Evolutionary conservation across 2,113 vertebrate genomes (phyloP), one percentile per base, ranked within the genome.

Genomic region (Telmatochromis sp.): DNA sequence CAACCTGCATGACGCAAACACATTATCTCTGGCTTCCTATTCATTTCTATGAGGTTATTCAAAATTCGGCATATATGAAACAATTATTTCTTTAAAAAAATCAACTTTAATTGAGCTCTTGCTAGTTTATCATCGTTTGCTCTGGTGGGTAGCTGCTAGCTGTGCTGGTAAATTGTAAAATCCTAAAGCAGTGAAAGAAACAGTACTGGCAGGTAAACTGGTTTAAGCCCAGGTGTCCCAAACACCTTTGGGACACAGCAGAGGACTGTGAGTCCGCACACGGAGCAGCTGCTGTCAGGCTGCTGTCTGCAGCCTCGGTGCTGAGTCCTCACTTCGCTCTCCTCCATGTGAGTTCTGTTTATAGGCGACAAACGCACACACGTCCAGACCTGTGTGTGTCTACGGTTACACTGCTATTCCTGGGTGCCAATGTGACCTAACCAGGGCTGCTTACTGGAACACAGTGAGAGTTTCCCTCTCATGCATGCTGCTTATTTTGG

Each of bases 401-500:
- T 96, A 95, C 91, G 89, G 94, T 96, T 96, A 94, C 96, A 94
- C 89, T 88, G 92, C 96, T 96, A 95, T 96, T 96, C 93, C 93
- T 96, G 94, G 93, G 87, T 86, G 80, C 93, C 90, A 92, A 55
- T 94, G 95, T 94, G 93, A 95, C 93, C 92, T 63, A 83, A 91
- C 82, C 82, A 80, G 83, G 54, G 47, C 91, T 88, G 86, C 5
- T 23, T 28, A 82, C 89, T 83, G 88, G 79, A 90, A 87, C 63
- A 90, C 89, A 87, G 81, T 6, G 23, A 68, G 86, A 89, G 68
- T 65, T 73, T 88, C 79, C 57, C 60, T 82, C 89, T 87, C 58
- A 79, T 49, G 70, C 42, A 12, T 31, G 45, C 45, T 81, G 82
- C 87, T 49, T 86, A 63, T 86, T 79, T 28, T 28, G 14, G 45